Conservation (phyloP, 2,888 invertebrate genomes). For the Biston betularia region DNA sequence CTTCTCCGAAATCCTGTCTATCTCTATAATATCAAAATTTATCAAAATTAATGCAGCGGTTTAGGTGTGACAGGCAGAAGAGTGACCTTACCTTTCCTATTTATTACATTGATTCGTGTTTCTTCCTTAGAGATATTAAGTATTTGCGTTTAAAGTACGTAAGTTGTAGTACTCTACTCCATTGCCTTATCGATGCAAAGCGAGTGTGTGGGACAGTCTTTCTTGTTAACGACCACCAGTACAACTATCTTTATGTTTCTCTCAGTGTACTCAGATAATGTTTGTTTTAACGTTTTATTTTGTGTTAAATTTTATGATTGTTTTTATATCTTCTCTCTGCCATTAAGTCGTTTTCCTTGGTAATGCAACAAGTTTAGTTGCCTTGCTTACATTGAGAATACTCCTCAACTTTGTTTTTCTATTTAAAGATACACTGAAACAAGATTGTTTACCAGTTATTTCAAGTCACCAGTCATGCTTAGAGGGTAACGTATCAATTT, state of each 20-base stretch:
- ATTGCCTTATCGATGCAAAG: slow-evolving; percentile 55
- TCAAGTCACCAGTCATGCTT: too few species aligned
- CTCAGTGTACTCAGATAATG: slow-evolving; percentile 55
- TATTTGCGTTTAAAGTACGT: not conserved
- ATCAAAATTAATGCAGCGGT: too few species aligned
- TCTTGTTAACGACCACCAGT: slow-evolving; percentile 67
- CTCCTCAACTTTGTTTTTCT: too few species aligned
- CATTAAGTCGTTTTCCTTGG: slow-evolving; percentile 43
- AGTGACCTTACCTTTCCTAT: too few species aligned
- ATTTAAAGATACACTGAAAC: too few species aligned
- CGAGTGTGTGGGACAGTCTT: slow-evolving; percentile 70
- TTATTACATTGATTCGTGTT: too few species aligned
- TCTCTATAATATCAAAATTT: too few species aligned
- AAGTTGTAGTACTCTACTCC: slow-evolving; percentile 15
- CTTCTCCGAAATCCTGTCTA: too few species aligned
- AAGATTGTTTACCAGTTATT: too few species aligned
- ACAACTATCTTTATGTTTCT: slow-evolving; percentile 68
- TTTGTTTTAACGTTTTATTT: slow-evolving; percentile 48
- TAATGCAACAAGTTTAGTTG: slow-evolving; percentile 24
- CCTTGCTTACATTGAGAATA: not conserved
- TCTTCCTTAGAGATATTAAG: not conserved
- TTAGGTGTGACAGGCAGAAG: too few species aligned
- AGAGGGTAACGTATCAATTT: too few species aligned
- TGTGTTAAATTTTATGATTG: slow-evolving; percentile 44
- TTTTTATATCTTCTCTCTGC: slow-evolving; percentile 42